Evolutionary conservation across 2,888 invertebrate genomes (phyloP), one percentile per base, ranked within the genome.

Genomic region (Ariolimax columbianus): DNA sequence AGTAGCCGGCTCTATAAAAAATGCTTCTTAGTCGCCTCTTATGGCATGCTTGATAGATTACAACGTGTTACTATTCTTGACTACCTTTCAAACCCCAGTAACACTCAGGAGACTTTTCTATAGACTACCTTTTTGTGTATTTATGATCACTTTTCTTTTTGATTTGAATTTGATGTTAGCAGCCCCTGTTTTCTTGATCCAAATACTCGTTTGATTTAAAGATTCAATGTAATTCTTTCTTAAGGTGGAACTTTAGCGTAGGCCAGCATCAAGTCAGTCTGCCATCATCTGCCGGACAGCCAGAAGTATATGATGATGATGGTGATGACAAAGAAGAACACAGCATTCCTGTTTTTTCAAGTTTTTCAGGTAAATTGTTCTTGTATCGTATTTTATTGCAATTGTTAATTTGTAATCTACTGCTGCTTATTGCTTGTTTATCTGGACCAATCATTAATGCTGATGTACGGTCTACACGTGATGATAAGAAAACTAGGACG

Each of bases 231-330:
- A 40, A 2, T 68, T 40, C n/a, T 79, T 17, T 55, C 40, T 38
- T 55, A 89, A 95, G 98, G 92, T 98, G 98, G 98, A 98, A 98
- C 95, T 98, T 98, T 94, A 98, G 98, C 94, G 98, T 98, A 36
- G 98, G 97, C 0, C 96, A 97, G 89, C 97, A 98, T 94, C 97
- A 98, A 89, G 92, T 98, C 30, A 82, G 72, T 30, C 55, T 82
- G 19, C 85, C 85, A 33, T 68, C 77, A 40, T 3, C 38, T 17
- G 23, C 26, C 26, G 36, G 43, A 43, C 77, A 23, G n/a, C 33
- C 77, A 14, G 77, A 59, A 4, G 59, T 59, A 14, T 68, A 85
- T n/a, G 82, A 82, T 77, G 70, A 77, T 33, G 59, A 82, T 23
- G 36, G 26, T 33, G 55, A 55, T 47, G 43, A 51, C 11, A 55